phyloP scores from a whole-genome alignment of 2,113 vertebrate genomes.

The Garra rufa region DNA sequence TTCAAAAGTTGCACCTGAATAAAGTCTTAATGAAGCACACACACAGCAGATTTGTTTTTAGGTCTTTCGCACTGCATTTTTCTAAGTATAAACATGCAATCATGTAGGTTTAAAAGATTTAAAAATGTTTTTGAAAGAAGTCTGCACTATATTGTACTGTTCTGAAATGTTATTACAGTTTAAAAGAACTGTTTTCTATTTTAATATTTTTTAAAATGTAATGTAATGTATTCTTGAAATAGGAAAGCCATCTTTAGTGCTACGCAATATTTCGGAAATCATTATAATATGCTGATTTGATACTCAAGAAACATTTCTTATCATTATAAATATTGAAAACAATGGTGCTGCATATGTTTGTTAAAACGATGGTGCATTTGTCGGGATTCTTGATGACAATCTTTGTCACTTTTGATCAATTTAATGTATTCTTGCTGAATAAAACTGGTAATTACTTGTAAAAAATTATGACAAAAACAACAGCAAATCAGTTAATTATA shows the following conservation, averaged over 20 bases:
- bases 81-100: neutral
- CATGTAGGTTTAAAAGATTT: too few relatives aligned
- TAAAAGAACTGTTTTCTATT: too few relatives aligned
- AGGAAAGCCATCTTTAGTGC: too few relatives aligned
- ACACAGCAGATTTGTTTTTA: neutral
- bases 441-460: neutral
- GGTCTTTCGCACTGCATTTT: neutral
- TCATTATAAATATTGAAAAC: neutral
- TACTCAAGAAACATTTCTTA: neutral
- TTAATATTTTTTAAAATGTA: too few relatives aligned
- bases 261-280: too few relatives aligned
- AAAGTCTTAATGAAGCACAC: neutral
- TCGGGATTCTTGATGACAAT: neutral
- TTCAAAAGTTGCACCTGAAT: conserved; percentile 10
- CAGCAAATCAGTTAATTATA: neutral
- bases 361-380: neutral
- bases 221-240: too few relatives aligned
- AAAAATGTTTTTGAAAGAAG: too few relatives aligned
- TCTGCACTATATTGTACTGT: too few relatives aligned
- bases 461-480: neutral
- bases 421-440: neutral
- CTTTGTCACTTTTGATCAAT: neutral
- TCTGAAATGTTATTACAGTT: too few relatives aligned
- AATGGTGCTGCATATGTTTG: neutral
- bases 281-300: too few relatives aligned